Evolutionary conservation across 2,113 vertebrate species (phyloP).

Genomic region (Ophiodon elongatus): DNA sequence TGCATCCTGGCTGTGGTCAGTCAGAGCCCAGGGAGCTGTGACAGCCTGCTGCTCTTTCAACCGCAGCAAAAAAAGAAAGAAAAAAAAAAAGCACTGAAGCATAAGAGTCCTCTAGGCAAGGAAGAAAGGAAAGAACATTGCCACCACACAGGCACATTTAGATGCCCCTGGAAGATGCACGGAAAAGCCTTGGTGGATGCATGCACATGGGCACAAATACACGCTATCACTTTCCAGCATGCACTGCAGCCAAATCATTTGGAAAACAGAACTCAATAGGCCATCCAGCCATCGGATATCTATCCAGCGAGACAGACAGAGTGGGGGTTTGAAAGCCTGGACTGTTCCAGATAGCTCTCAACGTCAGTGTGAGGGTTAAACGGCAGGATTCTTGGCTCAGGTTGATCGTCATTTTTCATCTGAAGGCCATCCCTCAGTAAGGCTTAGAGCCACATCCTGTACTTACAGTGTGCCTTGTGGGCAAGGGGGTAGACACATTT

Average conservation of each 20-base stretch:
- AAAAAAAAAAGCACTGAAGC: constrained; percentile 56
- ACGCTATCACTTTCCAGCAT: constrained; percentile 32
- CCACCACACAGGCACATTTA: constrained; percentile 37
- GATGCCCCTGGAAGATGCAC: constrained; percentile 34
- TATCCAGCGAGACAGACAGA: constrained; percentile 64
- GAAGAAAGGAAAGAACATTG: constrained; percentile 39
- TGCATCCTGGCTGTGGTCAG: constrained; percentile 76
- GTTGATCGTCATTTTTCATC: constrained; percentile 71
- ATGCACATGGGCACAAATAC: constrained; percentile 23
- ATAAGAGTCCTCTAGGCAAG: constrained; percentile 36
- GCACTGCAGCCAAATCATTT: constrained; percentile 50
- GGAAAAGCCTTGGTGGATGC: not conserved
- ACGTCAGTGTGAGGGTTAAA: constrained; percentile 70
- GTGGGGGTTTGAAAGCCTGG: constrained; percentile 38
- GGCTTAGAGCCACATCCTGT: constrained; percentile 21
- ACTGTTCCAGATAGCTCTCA: constrained; percentile 61
- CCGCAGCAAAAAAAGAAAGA: constrained; percentile 28
- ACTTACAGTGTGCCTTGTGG: constrained; percentile 19
- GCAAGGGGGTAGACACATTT: not conserved
- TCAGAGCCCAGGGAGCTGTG: constrained; percentile 72
- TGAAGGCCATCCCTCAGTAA: constrained; percentile 62
- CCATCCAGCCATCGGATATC: constrained; percentile 39
- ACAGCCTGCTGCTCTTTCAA: constrained; percentile 77
- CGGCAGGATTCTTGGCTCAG: constrained; percentile 69
- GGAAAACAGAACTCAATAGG: constrained; percentile 39